phyloP scores from a whole-genome alignment of 2,113 vertebrate genomes.

The Cebus imitator region DNA sequence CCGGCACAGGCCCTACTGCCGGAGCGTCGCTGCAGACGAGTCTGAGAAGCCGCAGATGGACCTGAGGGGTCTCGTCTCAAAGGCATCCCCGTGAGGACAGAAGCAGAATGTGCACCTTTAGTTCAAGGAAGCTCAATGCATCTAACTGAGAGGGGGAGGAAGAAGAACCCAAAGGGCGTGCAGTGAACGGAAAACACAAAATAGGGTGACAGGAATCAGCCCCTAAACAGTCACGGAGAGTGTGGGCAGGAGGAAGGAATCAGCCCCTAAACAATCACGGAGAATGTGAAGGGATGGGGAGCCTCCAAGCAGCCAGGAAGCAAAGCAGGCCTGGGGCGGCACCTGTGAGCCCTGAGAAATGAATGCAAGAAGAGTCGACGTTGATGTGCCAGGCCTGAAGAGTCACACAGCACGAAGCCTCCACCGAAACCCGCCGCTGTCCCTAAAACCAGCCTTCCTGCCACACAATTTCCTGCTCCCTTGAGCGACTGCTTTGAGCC shows the following conservation, averaged over 20 bases:
- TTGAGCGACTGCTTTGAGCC: not conserved
- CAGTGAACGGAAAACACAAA: not conserved
- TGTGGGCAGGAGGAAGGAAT: not conserved
- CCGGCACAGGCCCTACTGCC: not conserved
- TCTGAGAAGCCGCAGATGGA: not conserved
- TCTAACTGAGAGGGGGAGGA: too few species aligned
- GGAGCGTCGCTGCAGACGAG: too few species aligned
- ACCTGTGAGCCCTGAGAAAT: not conserved
- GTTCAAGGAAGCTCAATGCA: too few species aligned
- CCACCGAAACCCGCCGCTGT: too few species aligned
- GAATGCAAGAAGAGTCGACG: not conserved
- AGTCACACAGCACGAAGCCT: not conserved
- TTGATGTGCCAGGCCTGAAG: not conserved
- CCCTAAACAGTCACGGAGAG: rapidly evolving
- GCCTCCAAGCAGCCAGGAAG: too few species aligned
- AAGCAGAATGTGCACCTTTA: not conserved
- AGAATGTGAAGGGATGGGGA: not conserved
- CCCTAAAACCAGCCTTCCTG: not conserved
- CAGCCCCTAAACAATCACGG: too few species aligned
- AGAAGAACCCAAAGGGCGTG: not conserved
- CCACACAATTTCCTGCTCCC: not conserved
- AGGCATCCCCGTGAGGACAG: rapidly evolving
- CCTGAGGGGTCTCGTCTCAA: too few species aligned
- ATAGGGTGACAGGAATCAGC: not conserved
- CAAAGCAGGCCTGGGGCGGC: not conserved